Conservation (phyloP, 2,113 vertebrate species). For the Lophius piscatorius region DNA sequence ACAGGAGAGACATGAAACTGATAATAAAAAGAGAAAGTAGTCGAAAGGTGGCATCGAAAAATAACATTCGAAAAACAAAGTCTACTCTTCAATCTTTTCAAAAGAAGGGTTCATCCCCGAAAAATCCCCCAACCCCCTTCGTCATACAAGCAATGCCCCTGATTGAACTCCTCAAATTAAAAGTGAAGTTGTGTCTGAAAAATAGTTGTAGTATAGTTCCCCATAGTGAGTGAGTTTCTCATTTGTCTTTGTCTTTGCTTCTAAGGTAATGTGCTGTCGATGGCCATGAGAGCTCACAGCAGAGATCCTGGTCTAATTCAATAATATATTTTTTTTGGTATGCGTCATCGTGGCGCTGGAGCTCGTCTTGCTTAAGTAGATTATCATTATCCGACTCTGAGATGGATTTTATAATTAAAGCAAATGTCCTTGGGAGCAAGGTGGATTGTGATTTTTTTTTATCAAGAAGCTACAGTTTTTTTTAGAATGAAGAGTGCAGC, state of each 20-base stretch:
- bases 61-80: too few relatives aligned
- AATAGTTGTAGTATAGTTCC: too few relatives aligned
- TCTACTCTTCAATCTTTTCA: too few relatives aligned
- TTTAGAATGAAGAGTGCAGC: neutral
- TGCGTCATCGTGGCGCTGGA: constrained; percentile 19
- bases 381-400: constrained; percentile 53
- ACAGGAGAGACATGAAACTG: too few relatives aligned
- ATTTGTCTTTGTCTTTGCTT: neutral
- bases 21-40: too few relatives aligned
- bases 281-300: neutral
- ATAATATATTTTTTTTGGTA: constrained; percentile 5
- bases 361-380: constrained; percentile 44
- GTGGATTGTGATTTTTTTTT: constrained; percentile 38
- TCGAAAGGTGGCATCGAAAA: too few relatives aligned
- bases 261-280: neutral
- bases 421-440: constrained; percentile 50
- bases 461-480: constrained; percentile 14
- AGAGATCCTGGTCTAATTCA: neutral
- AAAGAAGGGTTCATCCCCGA: too few relatives aligned
- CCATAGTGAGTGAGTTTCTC: too few relatives aligned
- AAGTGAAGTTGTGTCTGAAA: too few relatives aligned
- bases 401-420: constrained; percentile 59
- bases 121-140: too few relatives aligned
- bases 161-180: too few relatives aligned
- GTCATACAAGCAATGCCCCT: too few relatives aligned